Percentiles rank a stretch among this genome's conserved stretches.
phyloP scores from a whole-genome alignment of 2,113 vertebrate genomes.

The Otolemur garnettii region DNA sequence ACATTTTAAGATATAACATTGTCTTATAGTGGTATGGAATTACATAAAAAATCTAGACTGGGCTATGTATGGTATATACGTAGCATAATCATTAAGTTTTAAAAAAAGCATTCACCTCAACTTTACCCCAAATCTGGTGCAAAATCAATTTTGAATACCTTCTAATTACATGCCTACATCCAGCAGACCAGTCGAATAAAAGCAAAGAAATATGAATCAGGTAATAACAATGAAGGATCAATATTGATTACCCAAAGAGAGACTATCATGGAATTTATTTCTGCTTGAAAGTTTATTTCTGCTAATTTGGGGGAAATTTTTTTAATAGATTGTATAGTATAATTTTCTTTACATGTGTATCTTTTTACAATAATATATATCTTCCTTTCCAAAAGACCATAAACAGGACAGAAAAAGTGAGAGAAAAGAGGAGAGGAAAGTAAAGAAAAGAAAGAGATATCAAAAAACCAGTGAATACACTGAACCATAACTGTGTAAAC shows the following conservation, averaged over 20 bases:
- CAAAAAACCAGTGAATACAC: neutral
- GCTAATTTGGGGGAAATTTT: slow-evolving; percentile 1
- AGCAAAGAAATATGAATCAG: slow-evolving; percentile 4
- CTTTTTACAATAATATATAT: neutral
- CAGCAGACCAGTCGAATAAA: neutral
- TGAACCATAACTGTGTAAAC: neutral
- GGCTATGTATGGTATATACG: neutral
- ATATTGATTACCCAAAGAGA: neutral
- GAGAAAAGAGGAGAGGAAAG: neutral
- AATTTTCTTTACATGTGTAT: slow-evolving; percentile 32
- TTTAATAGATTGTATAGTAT: neutral
- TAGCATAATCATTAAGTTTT: neutral
- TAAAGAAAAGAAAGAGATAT: neutral
- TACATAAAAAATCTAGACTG: neutral
- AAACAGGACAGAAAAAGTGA: neutral
- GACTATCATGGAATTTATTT: slow-evolving; percentile 43
- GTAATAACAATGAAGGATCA: neutral
- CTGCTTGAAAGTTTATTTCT: slow-evolving; percentile 56
- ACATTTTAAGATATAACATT: neutral
- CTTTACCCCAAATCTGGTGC: neutral
- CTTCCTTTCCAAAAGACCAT: neutral
- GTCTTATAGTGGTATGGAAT: neutral
- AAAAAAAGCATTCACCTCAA: slow-evolving; percentile 5
- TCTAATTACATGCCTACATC: slow-evolving; percentile 12
- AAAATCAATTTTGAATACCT: slow-evolving; percentile 26